Evolutionary conservation across 2,113 vertebrate genomes (phyloP).

Genomic region (Isichthys henryi): DNA sequence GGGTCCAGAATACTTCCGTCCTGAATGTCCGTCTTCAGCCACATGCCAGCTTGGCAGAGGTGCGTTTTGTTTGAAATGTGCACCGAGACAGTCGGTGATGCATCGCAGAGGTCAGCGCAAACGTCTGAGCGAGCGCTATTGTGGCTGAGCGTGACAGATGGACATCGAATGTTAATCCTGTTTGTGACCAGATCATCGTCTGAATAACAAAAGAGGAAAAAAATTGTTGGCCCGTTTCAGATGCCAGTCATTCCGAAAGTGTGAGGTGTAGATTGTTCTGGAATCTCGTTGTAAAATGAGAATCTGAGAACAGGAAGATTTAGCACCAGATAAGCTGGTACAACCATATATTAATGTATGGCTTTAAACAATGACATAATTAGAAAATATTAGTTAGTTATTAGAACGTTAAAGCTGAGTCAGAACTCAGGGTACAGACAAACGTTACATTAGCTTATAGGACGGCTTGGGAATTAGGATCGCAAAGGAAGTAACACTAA

Average conservation of each 20-base stretch:
- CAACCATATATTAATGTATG: not conserved
- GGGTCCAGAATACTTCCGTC: not conserved
- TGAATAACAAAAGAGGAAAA: not conserved
- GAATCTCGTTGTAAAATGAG: not conserved
- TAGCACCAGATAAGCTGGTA: not conserved
- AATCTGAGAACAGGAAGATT: not conserved
- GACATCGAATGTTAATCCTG: constrained; percentile 65
- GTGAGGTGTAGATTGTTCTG: not conserved
- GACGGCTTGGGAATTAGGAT: not conserved
- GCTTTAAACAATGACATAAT: not conserved
- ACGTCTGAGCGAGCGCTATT: constrained; percentile 44
- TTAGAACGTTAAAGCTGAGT: not conserved
- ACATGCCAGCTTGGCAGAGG: not conserved
- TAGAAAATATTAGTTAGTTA: not conserved
- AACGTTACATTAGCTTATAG: not conserved
- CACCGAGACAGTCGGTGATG: not conserved
- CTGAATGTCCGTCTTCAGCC: not conserved
- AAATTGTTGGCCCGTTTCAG: not conserved
- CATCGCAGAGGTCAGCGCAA: constrained; percentile 44
- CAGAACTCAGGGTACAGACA: not conserved
- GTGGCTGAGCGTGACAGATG: constrained; percentile 63
- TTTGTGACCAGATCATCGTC: constrained; percentile 55
- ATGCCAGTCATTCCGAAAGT: not conserved
- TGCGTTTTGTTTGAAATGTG: not conserved
- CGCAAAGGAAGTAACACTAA: not conserved